A percentile compares a stretch with the other conserved stretches of the same genome.
phyloP scores from a whole-genome alignment of 2,888 invertebrate genomes.

The Campoplex nolae region DNA sequence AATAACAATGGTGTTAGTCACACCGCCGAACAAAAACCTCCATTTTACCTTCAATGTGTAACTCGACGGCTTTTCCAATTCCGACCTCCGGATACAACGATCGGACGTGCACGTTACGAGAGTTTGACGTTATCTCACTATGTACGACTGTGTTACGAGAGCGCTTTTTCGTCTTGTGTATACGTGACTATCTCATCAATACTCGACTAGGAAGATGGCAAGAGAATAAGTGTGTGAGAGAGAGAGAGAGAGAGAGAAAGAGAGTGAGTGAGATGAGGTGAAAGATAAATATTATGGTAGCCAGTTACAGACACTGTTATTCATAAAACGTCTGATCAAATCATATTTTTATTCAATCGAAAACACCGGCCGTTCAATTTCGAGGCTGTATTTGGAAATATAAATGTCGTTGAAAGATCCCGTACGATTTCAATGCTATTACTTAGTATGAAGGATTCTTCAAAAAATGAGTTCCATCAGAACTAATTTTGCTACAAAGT shows the following conservation, averaged over 20 bases:
- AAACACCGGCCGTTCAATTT: background rate
- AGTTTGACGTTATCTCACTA: conserved; percentile 65
- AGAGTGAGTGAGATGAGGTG: background rate
- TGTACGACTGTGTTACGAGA: conserved; percentile 28
- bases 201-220: background rate
- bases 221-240: no score
- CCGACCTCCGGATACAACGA: conserved; percentile 60
- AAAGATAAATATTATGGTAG: background rate
- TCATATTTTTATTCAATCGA: background rate
- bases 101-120: conserved; percentile 62
- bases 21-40: conserved; percentile 48
- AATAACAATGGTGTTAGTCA: conserved; percentile 30
- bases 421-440: background rate
- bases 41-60: conserved; percentile 40
- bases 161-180: conserved; percentile 28
- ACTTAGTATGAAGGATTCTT: background rate
- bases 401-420: background rate
- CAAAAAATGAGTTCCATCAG: background rate
- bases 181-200: conserved; percentile 22
- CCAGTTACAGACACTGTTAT: background rate
- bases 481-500: background rate
- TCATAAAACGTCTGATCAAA: conserved; percentile 10
- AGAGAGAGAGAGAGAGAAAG: background rate
- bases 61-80: conserved; percentile 48
- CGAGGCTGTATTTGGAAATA: background rate